Evolutionary conservation across 2,797 vertebrate genomes (phyloP).

Genomic region (Microtus californicus): DNA sequence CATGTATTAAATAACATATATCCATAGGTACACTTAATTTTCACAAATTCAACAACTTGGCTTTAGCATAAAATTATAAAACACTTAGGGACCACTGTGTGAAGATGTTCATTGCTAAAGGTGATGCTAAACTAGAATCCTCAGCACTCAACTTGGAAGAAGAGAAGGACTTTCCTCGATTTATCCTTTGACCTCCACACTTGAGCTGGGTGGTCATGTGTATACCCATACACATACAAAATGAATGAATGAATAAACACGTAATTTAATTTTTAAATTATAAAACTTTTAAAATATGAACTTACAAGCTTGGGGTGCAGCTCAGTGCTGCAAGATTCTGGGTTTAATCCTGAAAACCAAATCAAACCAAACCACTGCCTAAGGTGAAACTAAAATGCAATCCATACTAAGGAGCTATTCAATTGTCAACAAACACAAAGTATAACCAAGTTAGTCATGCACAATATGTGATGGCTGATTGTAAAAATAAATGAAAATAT

Average conservation of each 20-base stretch:
- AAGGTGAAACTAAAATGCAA: neutral
- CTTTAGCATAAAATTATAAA: neutral
- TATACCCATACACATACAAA: neutral
- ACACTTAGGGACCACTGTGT: neutral
- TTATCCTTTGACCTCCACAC: neutral
- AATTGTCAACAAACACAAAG: neutral
- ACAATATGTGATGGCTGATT: too few relatives aligned
- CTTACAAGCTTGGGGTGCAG: neutral
- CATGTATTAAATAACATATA: neutral
- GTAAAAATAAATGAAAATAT: neutral
- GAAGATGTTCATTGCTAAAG: neutral
- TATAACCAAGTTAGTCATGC: neutral
- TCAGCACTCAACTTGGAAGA: neutral
- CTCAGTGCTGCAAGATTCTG: neutral
- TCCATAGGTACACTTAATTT: neutral
- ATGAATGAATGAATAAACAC: neutral
- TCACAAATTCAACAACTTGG: neutral
- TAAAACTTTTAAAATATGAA: neutral
- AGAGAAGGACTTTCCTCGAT: neutral
- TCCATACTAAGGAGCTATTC: neutral
- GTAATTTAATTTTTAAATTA: neutral
- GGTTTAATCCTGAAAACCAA: neutral
- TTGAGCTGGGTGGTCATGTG: neutral
- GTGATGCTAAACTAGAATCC: neutral
- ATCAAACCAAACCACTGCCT: neutral